These are phyloP conservation scores for Poeciliopsis presidionis DNA, from an alignment of 2,797 vertebrate species.

Conservation along the genomic window DNA sequence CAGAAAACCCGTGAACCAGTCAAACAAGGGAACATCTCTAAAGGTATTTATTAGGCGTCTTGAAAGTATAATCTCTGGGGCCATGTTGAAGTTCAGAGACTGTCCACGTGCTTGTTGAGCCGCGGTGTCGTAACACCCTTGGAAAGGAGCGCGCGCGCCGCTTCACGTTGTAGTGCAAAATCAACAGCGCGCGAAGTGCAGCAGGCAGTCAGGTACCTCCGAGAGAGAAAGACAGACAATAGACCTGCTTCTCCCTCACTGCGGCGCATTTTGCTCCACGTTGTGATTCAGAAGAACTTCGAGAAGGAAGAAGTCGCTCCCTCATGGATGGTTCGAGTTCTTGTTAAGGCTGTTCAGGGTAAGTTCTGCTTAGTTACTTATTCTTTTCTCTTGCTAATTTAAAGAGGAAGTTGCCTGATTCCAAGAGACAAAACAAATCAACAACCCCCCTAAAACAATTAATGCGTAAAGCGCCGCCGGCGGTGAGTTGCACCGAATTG, in stretches of 20 bases:
- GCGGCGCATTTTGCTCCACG: not conserved
- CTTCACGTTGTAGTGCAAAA: not conserved
- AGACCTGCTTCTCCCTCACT: not conserved
- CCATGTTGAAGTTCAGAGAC: not conserved
- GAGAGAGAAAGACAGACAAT: not conserved
- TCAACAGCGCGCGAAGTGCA: not conserved
- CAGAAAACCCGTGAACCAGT: not conserved
- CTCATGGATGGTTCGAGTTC: slow-evolving; percentile 31
- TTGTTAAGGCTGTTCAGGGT: slow-evolving; percentile 55
- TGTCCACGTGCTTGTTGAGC: not conserved
- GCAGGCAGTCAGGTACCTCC: not conserved
- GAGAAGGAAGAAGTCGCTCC: not conserved
- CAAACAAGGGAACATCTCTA: not conserved
- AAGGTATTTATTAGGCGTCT: not conserved
- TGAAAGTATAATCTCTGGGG: not conserved
- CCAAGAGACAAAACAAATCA: not conserved
- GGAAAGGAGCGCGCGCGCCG: not conserved
- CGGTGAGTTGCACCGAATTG: not conserved
- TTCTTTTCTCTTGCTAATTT: too few relatives aligned
- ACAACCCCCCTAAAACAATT: not conserved
- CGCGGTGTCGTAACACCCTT: not conserved
- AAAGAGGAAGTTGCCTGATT: not conserved
- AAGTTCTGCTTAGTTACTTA: slow-evolving; percentile 24
- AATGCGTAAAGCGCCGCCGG: not conserved
- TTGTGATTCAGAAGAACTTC: not conserved